A percentile compares a stretch with the other conserved stretches of the same genome.
These are phyloP conservation scores for Dicranocentrus wangi DNA, from an alignment of 2,888 invertebrate species.

Conservation along the genomic window DNA sequence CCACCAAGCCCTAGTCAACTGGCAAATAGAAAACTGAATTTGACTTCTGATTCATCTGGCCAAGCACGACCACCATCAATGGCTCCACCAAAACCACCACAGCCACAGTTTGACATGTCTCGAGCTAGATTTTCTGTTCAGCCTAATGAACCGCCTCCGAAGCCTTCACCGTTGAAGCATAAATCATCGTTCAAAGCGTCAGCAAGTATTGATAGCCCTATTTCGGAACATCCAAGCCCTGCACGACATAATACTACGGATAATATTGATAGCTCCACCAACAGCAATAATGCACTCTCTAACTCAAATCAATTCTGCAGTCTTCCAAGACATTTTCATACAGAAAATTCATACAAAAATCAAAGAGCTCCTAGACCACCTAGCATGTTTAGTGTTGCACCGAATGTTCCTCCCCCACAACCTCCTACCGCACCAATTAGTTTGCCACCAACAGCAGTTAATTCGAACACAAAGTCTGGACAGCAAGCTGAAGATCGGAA, in stretches of 20 bases:
- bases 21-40: constrained; percentile 44
- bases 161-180: constrained; percentile 66
- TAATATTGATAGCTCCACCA: constrained; percentile 46
- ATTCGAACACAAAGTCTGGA: constrained; percentile 1
- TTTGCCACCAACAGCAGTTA: constrained; percentile 20
- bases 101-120: constrained; percentile 60
- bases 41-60: constrained; percentile 19
- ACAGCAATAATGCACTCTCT: constrained; percentile 24
- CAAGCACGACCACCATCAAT: constrained; percentile 39
- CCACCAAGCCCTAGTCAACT: constrained; percentile 71
- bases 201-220: constrained; percentile 45
- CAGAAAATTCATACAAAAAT: constrained; percentile 69
- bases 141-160: constrained; percentile 55
- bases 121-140: constrained; percentile 35
- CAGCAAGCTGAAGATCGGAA: not conserved
- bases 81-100: constrained; percentile 67
- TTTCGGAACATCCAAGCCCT: constrained; percentile 33
- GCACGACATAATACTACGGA: constrained; percentile 53
- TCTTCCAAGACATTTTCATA: constrained; percentile 71
- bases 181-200: constrained; percentile 69
- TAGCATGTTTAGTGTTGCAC: constrained; percentile 60
- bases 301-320: constrained; percentile 64
- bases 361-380: constrained; percentile 68
- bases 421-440: constrained; percentile 46
- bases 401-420: constrained; percentile 60